A percentile compares a stretch with the other conserved stretches of the same genome.
Conservation (phyloP, 2,888 invertebrate genomes). For the Sipha maydis region DNA sequence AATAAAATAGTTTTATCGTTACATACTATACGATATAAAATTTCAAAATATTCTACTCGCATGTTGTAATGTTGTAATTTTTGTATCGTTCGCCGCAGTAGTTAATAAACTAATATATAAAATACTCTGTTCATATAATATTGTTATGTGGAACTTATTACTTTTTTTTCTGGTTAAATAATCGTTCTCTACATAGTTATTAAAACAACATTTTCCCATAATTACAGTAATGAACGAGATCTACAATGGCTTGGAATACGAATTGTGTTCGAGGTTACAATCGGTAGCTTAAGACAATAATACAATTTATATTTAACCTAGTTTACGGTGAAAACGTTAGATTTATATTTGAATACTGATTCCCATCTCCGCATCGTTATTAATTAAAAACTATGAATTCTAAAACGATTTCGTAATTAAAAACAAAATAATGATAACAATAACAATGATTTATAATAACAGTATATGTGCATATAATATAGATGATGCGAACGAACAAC, state of each 20-base stretch:
- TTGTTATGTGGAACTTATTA: not conserved
- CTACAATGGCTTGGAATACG: not conserved
- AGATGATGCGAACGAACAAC: not conserved
- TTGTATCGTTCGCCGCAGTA: not conserved
- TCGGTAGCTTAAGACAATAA: not conserved
- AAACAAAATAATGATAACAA: not conserved
- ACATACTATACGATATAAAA: not conserved
- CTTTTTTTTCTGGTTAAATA: not conserved
- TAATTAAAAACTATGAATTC: not conserved
- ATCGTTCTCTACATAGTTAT: not conserved
- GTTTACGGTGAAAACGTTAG: not conserved
- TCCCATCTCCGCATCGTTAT: not conserved
- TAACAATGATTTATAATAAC: not conserved
- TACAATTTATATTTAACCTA: conserved; percentile 10
- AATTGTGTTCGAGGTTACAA: not conserved
- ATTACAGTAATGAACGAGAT: conserved; percentile 4
- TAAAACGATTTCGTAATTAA: not conserved
- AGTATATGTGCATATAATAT: not conserved
- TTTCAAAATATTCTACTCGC: not conserved
- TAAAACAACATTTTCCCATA: conserved; percentile 23
- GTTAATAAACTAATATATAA: not conserved
- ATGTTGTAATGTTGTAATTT: no score
- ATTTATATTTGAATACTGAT: not conserved
- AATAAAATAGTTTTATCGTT: not conserved
- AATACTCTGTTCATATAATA: not conserved